Conservation (phyloP, 2,888 invertebrate species). For the Xanthia icteritia region DNA sequence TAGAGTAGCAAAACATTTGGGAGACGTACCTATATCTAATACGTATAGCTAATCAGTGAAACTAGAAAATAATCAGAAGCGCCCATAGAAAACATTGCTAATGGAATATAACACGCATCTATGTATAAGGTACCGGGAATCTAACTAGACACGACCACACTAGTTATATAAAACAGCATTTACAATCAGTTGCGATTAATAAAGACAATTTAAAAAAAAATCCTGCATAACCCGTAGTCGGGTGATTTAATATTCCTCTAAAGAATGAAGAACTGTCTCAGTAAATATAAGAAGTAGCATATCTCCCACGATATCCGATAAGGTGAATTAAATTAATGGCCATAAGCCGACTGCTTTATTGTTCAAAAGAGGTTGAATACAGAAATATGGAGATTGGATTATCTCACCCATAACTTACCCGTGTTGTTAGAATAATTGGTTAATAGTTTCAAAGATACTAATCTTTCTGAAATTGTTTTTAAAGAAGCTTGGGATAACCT, state of each 20-base stretch:
- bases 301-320: conserved; percentile 72
- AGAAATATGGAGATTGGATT: conserved; percentile 59
- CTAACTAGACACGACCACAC: not conserved
- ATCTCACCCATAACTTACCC: conserved; percentile 55
- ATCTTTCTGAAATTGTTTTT: conserved; percentile 29
- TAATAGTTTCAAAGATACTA: conserved; percentile 43
- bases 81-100: conserved; percentile 9
- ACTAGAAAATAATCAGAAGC: conserved; percentile 29
- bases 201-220: conserved; percentile 10
- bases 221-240: not conserved
- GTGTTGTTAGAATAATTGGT: conserved; percentile 47
- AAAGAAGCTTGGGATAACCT: conserved; percentile 14
- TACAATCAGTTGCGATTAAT: not conserved
- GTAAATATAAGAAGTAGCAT: conserved; percentile 37
- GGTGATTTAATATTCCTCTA: conserved; percentile 7
- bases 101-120: conserved; percentile 31
- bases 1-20: conserved; percentile 8
- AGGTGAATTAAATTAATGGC: conserved; percentile 64
- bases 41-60: conserved; percentile 24
- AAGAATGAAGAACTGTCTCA: conserved; percentile 41
- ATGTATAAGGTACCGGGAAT: conserved; percentile 26
- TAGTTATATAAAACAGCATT: not conserved
- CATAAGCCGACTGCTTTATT: conserved; percentile 52
- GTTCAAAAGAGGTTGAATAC: conserved; percentile 46
- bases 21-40: too few relatives aligned